These are phyloP conservation scores for Otis tarda DNA, from an alignment of 2,113 vertebrate species.

Conservation along the genomic window DNA sequence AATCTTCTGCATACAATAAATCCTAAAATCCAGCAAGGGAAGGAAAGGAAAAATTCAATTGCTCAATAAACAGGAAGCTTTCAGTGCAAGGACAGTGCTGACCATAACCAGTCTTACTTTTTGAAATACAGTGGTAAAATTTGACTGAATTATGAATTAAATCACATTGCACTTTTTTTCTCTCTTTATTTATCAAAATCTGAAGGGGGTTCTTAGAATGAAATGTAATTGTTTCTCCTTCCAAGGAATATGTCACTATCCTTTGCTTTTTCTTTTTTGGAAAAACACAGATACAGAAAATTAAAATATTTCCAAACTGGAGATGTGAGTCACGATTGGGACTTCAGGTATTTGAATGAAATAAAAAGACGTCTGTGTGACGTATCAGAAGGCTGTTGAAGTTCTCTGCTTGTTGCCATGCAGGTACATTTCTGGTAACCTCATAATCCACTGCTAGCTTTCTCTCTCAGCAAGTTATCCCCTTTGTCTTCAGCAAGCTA, in stretches of 20 bases:
- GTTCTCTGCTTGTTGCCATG: background rate
- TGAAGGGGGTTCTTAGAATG: background rate
- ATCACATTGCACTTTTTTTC: background rate
- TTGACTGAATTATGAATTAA: background rate
- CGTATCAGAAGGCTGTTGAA: background rate
- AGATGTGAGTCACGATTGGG: background rate
- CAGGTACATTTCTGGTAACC: background rate
- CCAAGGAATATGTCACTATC: background rate
- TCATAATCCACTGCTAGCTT: background rate
- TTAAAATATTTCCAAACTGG: background rate
- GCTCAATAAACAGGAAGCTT: background rate
- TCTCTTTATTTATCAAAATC: background rate
- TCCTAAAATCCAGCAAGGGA: background rate
- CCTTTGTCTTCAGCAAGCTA: background rate
- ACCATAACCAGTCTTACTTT: background rate
- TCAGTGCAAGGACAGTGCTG: background rate
- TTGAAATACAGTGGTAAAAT: background rate
- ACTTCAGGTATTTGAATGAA: background rate
- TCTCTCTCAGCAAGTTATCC: background rate
- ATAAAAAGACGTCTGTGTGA: background rate
- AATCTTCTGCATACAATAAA: background rate
- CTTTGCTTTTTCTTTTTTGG: background rate
- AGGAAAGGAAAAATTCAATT: background rate
- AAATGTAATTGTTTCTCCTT: background rate
- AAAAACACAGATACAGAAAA: background rate